phyloP scores from a whole-genome alignment of 2,113 vertebrate genomes.

The Machaerirhynchus nigripectus region DNA sequence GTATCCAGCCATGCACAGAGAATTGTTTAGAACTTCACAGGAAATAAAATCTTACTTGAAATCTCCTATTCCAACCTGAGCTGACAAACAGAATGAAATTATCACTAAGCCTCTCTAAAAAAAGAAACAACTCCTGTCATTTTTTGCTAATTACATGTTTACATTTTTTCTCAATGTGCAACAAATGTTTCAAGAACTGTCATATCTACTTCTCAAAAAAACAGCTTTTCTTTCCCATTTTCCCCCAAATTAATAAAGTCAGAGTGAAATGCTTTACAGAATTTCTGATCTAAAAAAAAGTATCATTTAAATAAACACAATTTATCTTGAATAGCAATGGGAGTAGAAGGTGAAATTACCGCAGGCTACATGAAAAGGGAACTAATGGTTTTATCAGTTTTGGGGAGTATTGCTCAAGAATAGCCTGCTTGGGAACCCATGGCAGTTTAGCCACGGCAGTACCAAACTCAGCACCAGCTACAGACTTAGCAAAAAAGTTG shows the following conservation, averaged over 20 bases:
- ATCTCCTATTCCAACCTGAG: neutral
- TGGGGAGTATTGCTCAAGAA: neutral
- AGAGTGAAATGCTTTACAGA: neutral
- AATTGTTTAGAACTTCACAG: neutral
- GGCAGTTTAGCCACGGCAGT: neutral
- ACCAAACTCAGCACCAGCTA: neutral
- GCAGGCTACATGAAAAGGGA: neutral
- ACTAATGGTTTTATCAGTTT: neutral
- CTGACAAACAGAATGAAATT: neutral
- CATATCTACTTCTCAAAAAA: neutral
- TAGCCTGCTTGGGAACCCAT: neutral
- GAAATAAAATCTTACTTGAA: neutral
- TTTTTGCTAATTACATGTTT: neutral
- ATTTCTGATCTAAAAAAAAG: neutral
- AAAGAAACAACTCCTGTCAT: neutral
- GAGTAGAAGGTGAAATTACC: neutral
- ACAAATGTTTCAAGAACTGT: neutral
- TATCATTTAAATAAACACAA: neutral
- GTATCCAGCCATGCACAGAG: neutral
- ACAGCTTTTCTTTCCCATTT: neutral
- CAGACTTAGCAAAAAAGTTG: neutral
- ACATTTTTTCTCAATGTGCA: neutral
- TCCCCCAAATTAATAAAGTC: neutral
- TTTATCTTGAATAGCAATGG: neutral
- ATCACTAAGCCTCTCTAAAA: neutral